Conservation (phyloP, 2,797 vertebrate species). For the Myoxocephalus aenaeus region DNA sequence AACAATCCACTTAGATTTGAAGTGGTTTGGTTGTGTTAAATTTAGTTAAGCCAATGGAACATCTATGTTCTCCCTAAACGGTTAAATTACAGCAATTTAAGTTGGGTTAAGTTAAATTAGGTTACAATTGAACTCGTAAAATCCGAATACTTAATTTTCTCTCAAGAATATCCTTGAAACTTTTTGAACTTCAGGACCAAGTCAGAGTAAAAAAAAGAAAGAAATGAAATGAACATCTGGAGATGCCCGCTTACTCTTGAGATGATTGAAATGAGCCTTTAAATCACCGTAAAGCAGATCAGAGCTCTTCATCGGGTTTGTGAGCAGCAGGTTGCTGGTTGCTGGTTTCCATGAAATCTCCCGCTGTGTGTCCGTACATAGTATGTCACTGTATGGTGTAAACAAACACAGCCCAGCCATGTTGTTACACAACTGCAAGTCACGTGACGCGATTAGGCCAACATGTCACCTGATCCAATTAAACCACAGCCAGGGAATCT, state of each 20-base stretch:
- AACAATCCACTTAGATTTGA: too few species aligned
- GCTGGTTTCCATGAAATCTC: conserved; percentile 1
- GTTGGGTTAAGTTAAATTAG: too few species aligned
- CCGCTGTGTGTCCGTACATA: neutral
- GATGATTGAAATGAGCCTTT: neutral
- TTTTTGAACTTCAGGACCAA: neutral
- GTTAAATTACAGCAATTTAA: neutral
- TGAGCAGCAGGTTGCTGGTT: conserved; percentile 1
- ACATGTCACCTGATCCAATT: conserved; percentile 56
- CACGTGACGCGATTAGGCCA: conserved; percentile 40
- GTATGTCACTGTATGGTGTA: neutral
- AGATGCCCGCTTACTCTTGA: neutral
- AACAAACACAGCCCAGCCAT: conserved; percentile 14
- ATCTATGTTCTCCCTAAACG: neutral
- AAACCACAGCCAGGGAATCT: conserved; percentile 50
- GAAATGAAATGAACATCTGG: neutral
- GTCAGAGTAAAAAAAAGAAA: neutral
- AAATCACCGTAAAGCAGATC: neutral
- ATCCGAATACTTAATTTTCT: neutral
- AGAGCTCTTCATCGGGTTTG: neutral
- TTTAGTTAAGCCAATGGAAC: neutral
- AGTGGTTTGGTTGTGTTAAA: too few species aligned
- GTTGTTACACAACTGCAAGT: conserved; percentile 2
- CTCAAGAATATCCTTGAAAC: neutral
- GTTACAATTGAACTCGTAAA: too few species aligned